Evolutionary conservation across 2,113 vertebrate genomes (phyloP).

Genomic region (Burhinus bistriatus): DNA sequence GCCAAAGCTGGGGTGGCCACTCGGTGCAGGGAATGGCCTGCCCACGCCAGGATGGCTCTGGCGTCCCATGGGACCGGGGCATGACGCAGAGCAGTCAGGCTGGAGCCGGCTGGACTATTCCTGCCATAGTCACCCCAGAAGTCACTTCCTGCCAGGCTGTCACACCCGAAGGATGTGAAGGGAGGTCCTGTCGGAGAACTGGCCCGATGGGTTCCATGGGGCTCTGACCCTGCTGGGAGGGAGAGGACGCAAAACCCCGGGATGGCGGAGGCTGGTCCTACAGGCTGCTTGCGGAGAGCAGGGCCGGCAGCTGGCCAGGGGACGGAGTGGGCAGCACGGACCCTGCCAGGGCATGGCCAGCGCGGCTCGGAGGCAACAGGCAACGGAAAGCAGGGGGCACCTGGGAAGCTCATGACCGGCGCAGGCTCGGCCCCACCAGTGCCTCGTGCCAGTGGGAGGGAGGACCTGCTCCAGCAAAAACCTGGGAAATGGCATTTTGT

Average conservation of each 20-base stretch:
- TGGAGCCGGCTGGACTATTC: background rate
- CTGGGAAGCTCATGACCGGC: rapidly evolving
- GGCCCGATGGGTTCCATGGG: rapidly evolving
- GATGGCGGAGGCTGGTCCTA: background rate
- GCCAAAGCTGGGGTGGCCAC: background rate
- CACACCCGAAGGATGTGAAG: background rate
- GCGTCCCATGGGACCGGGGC: rapidly evolving
- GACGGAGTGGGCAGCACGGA: background rate
- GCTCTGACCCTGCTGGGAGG: background rate
- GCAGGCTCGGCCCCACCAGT: rapidly evolving
- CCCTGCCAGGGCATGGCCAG: background rate
- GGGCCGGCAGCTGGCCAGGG: background rate
- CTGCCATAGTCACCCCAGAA: background rate
- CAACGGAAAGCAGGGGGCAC: background rate
- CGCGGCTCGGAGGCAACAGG: rapidly evolving
- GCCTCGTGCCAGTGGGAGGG: background rate
- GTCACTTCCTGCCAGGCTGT: background rate
- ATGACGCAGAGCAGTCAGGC: background rate
- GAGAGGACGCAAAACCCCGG: background rate
- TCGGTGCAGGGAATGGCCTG: background rate
- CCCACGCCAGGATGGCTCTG: background rate
- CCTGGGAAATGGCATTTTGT: background rate
- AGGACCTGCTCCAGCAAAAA: background rate
- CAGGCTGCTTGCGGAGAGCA: background rate
- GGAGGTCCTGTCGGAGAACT: background rate